Conservation (phyloP, 2,797 vertebrate genomes). For the Clarias pachynema region DNA sequence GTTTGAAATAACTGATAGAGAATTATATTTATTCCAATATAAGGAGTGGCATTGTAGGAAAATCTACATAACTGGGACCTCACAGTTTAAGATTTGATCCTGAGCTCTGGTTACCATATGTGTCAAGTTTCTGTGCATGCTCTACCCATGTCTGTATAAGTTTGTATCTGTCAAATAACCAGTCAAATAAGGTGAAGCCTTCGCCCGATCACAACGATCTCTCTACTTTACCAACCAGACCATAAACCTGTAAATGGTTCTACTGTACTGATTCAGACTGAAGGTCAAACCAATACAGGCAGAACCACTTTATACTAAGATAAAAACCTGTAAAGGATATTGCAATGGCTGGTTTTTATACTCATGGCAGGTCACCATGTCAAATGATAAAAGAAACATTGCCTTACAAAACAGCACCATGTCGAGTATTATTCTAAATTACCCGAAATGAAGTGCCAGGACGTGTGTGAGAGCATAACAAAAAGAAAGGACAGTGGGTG, state of each 20-base stretch:
- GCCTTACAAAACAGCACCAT: not conserved
- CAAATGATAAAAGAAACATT: conserved; percentile 8
- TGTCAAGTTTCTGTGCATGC: not conserved
- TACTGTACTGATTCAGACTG: not conserved
- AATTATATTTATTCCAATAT: not conserved
- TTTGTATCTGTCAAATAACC: not conserved
- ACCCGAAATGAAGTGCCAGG: not conserved
- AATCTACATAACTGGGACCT: not conserved
- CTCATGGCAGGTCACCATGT: not conserved
- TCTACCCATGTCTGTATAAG: not conserved
- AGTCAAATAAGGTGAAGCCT: not conserved
- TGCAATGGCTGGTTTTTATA: not conserved
- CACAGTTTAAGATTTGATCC: not conserved
- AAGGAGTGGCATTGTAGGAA: not conserved
- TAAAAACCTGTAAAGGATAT: not conserved
- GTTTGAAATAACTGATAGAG: not conserved
- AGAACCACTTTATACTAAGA: not conserved
- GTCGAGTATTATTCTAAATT: not conserved
- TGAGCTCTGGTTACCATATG: not conserved
- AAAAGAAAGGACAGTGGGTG: conserved; percentile 30
- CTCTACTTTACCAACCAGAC: not conserved
- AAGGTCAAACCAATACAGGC: not conserved
- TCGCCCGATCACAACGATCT: not conserved
- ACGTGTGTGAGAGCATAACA: not conserved
- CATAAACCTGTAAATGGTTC: not conserved